Base-by-base conservation (phyloP, 2,113 vertebrate genomes). In the Phodopus roborovskii region DNA sequence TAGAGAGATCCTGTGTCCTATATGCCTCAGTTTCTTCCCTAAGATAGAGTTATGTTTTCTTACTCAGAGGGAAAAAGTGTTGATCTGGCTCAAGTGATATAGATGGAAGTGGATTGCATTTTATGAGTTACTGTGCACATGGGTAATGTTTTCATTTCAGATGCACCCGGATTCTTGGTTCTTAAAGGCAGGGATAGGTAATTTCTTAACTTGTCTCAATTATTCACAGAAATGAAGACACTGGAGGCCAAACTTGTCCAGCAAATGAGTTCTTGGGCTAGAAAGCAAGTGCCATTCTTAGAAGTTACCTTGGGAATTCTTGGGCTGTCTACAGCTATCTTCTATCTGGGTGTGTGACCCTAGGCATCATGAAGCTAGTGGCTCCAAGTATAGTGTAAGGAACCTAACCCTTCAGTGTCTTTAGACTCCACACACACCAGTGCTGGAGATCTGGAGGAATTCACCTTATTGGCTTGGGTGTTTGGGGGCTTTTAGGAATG, bases 91-190 rank as follows among this genome's bases (percentile, higher is more conserved):
- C 74, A 42, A 50, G 56, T 48, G 66, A 78, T 42, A 60, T 56
- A 86, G 77, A 75, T 53, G n/a, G 60, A 71, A 92, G 86, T 73
- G 75, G n/a, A n/a, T 36, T 96, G 78, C 30, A 17, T 90, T 88
- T 84, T 92, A 24, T 48, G 88, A 96, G 90, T 95, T 91, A 62
- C 75, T 60, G 6, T 94, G 85, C 75, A 22, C 20, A 12, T 73
- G 78, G 88, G 71, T 92, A 82, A 45, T 73, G 66, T 92, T 94
- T 73, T 91, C 78, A 79, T 85, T 94, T 45, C 45, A 84, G 83
- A 91, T 36, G 17, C 7, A 26, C 83, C 91, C 48, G 26, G 78
- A 74, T 92, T 91, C 74, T 83, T 81, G 88, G 66, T 89, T 86
- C 73, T 93, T 83, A 73, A 82, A 89, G 58, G 26, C 62, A 71